phyloP scores from a whole-genome alignment of 2,888 invertebrate species.

The Lamellibrachia columna region DNA sequence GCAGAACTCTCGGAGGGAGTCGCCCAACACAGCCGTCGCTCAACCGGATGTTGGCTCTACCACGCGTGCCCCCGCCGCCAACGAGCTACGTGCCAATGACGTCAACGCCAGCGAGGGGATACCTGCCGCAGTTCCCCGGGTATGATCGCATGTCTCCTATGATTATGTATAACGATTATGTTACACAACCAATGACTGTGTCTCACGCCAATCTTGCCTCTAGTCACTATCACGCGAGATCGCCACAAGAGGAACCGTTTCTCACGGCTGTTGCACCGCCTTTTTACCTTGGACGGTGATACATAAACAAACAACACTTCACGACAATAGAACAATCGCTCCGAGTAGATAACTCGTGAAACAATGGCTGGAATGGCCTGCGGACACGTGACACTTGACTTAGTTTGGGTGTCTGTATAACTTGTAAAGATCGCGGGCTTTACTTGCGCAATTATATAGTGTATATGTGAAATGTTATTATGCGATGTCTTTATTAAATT shows the following conservation, averaged over 20 bases:
- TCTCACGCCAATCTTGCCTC: neutral
- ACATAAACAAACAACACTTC: neutral
- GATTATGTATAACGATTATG: neutral
- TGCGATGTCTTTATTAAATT: neutral
- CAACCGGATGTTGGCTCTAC: slow-evolving; percentile 8
- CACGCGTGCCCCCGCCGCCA: neutral
- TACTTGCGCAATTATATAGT: neutral
- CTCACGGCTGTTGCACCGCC: neutral
- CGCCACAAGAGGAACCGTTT: neutral
- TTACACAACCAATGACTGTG: neutral
- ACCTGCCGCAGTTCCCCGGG: neutral
- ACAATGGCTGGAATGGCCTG: neutral
- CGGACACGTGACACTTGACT: neutral
- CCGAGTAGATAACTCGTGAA: neutral
- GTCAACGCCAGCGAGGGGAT: slow-evolving; percentile 21
- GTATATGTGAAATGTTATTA: neutral
- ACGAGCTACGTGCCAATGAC: slow-evolving; percentile 23
- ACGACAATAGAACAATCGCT: neutral
- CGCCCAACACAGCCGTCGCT: neutral
- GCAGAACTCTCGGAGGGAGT: neutral
- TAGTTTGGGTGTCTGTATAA: neutral
- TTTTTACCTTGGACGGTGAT: neutral
- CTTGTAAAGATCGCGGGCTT: neutral
- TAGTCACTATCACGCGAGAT: neutral
- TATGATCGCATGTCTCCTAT: neutral